These are phyloP conservation scores for Pollicipes pollicipes DNA, from an alignment of 1,140 invertebrate genomes.

Conservation along the genomic window DNA sequence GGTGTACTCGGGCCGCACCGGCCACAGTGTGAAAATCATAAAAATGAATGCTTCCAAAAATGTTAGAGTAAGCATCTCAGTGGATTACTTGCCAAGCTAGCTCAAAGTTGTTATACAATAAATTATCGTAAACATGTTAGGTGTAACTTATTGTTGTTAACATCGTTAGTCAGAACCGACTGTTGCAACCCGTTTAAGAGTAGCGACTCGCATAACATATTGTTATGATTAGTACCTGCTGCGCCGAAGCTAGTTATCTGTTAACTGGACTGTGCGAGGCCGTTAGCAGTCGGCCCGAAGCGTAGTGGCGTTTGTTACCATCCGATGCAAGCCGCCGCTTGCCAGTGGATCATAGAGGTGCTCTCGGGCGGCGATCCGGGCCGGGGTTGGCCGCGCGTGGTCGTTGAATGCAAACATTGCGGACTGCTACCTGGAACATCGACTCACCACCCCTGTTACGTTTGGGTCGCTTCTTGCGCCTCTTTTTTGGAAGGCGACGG, in stretches of 20 bases:
- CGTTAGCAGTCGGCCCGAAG: too few species aligned
- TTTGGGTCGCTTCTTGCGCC: not conserved
- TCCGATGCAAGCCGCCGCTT: too few species aligned
- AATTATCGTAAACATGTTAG: slow-evolving; percentile 1
- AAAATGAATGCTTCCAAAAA: slow-evolving; percentile 2
- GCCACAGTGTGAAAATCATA: not conserved
- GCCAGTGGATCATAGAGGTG: too few species aligned
- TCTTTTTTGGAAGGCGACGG: not conserved
- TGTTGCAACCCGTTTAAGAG: not conserved
- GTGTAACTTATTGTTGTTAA: slow-evolving; percentile 1
- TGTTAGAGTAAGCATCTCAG: slow-evolving; percentile 1
- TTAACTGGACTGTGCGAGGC: not conserved
- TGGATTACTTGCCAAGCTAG: slow-evolving; percentile 1
- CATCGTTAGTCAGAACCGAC: not conserved
- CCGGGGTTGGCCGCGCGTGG: too few species aligned
- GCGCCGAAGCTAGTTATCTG: not conserved
- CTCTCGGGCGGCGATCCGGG: not conserved
- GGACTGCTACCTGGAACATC: not conserved
- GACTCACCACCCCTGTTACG: not conserved
- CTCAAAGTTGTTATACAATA: slow-evolving; percentile 2
- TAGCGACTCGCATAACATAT: not conserved
- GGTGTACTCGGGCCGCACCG: not conserved
- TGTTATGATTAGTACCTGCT: not conserved
- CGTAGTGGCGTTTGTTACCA: too few species aligned
- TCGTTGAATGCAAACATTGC: not conserved